phyloP scores from a whole-genome alignment of 2,888 invertebrate species.

The Amblyjoppa proteus region DNA sequence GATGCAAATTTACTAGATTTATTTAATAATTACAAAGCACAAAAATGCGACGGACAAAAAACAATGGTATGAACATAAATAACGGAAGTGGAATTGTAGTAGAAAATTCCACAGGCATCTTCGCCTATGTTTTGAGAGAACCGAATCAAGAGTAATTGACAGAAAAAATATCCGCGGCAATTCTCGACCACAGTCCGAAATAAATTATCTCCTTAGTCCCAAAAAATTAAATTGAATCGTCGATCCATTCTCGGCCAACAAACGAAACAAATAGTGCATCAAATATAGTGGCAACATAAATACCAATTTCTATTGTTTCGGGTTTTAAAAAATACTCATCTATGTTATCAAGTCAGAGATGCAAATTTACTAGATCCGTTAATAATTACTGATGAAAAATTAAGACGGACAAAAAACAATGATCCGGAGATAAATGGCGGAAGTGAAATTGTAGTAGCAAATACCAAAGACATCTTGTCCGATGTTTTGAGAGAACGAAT shows the following conservation, averaged over 20 bases:
- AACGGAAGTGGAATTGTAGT: conserved; percentile 23
- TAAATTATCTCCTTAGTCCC: no score
- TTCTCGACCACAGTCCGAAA: conserved; percentile 1
- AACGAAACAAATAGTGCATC: neutral
- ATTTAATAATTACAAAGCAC: neutral
- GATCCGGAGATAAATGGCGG: conserved; percentile 10
- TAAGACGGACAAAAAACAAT: neutral
- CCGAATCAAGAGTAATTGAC: conserved; percentile 57
- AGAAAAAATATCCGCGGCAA: conserved; percentile 1
- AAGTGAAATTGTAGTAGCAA: conserved; percentile 26
- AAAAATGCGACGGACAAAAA: neutral
- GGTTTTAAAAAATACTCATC: no score
- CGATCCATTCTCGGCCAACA: neutral
- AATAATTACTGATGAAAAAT: neutral
- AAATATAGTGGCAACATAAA: no score
- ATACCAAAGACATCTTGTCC: conserved; percentile 17
- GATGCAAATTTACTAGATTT: neutral
- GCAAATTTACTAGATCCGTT: neutral
- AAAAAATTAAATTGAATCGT: no score
- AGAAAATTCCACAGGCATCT: conserved; percentile 13
- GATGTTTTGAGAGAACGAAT: conserved; percentile 38
- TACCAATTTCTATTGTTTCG: no score
- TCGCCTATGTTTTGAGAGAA: conserved; percentile 28
- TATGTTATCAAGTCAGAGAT: neutral
- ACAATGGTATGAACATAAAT: neutral